Evolutionary conservation across 1,140 invertebrate genomes (phyloP).

Genomic region (Ips typographus): DNA sequence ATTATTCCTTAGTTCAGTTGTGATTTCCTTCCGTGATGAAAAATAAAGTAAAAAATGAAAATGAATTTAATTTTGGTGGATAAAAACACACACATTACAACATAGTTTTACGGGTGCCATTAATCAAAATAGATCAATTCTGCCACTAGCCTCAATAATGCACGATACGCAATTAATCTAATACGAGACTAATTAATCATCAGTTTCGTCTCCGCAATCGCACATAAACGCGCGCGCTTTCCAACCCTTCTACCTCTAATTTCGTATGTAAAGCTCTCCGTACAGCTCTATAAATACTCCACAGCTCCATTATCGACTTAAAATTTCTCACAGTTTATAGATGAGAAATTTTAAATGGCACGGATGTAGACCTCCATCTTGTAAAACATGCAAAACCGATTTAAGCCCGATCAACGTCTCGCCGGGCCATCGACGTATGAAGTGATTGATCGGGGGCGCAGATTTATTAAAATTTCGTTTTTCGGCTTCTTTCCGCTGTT

Average conservation of each 20-base stretch:
- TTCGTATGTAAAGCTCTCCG: too few species aligned
- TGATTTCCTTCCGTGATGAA: too few species aligned
- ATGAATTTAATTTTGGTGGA: too few species aligned
- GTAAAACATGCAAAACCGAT: conserved; percentile 9
- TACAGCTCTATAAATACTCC: not conserved
- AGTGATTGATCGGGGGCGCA: not conserved
- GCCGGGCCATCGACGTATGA: not conserved
- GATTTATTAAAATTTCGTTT: conserved; percentile 11
- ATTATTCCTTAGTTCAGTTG: too few species aligned
- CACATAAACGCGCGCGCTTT: too few species aligned
- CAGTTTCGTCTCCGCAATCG: not conserved
- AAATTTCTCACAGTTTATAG: too few species aligned
- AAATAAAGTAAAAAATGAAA: too few species aligned
- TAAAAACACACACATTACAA: too few species aligned
- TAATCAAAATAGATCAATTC: too few species aligned
- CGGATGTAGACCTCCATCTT: not conserved
- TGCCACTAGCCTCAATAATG: conserved; percentile 5
- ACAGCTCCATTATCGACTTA: not conserved
- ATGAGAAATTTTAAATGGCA: not conserved
- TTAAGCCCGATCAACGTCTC: conserved; percentile 7
- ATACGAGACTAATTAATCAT: conserved; percentile 23
- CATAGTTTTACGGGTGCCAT: too few species aligned
- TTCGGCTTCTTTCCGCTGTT: not conserved
- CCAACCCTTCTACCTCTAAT: too few species aligned
- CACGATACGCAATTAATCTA: conserved; percentile 20